Evolutionary conservation across 2,888 invertebrate genomes (phyloP), one percentile per base, ranked within the genome.

Genomic region (Elmis aenea): DNA sequence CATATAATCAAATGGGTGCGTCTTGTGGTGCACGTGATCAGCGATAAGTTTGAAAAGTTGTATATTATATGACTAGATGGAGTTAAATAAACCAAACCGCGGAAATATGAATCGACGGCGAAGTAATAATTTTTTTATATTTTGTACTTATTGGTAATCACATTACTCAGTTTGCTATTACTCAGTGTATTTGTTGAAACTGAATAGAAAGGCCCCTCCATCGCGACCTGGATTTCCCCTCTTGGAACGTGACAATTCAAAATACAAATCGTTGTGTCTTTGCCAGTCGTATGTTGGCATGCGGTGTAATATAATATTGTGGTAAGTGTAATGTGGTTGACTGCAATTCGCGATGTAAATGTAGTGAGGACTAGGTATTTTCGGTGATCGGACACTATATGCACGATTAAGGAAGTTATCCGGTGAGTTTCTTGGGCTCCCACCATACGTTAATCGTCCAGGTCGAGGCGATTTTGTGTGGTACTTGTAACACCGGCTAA

Each of bases 261-360:
- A 45, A 38, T 45, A 48, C 31, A 39, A 44, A 38, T 35, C 32
- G 36, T 37, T 36, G 26, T 26, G 39, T 37, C 42, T 36, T 38
- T 38, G 40, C 29, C 31, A 40, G n/a, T n/a, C n/a, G n/a, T n/a
- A n/a, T n/a, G n/a, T n/a, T n/a, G n/a, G 32, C 33, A 43, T 28
- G 37, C 44, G 28, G 44, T 46, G 48, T 35, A 48, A 41, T 33
- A 48, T 45, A 41, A 48, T 37, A 44, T 40, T 38, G 46, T 39
- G 48, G 33, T 48, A 46, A 45, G 45, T 45, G 48, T 40, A 40
- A 46, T 40, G 46, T 40, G 32, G 35, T 42, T 40, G 41, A 33
- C 33, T 40, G 33, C 35, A 28, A 38, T 16, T 29, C 33, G 37
- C 11, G 28, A 27, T 32, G 26, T 28, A 39, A 45, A 34, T 45